Evolutionary conservation across 1,140 invertebrate genomes (phyloP).

Genomic region (Drosophila parvula): DNA sequence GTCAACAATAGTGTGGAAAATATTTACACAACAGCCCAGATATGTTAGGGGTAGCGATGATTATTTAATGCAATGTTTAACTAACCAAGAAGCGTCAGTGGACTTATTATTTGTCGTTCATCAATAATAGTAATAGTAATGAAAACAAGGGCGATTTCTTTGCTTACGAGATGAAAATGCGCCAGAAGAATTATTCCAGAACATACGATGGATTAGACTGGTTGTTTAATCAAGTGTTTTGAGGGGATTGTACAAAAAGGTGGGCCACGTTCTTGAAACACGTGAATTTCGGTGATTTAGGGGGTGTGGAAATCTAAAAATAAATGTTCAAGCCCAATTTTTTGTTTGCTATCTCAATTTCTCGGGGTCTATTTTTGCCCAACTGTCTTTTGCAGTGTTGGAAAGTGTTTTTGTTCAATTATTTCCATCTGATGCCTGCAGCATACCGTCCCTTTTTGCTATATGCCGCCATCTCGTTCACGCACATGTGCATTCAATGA

Average conservation of each 20-base stretch:
- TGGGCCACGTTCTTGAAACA: conserved; percentile 6
- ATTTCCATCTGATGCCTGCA: conserved; percentile 18
- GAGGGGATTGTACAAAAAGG: too few relatives aligned
- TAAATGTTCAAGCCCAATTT: neutral
- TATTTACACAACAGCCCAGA: conserved; percentile 13
- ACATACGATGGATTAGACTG: too few relatives aligned
- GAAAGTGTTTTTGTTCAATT: conserved; percentile 33
- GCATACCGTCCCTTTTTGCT: neutral
- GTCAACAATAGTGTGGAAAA: conserved; percentile 25
- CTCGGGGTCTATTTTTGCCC: neutral
- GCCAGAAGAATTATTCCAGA: neutral
- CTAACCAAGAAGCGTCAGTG: conserved; percentile 10
- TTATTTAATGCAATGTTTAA: conserved; percentile 7
- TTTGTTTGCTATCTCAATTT: neutral
- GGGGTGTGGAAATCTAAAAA: neutral
- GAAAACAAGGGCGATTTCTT: neutral
- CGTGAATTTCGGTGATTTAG: neutral
- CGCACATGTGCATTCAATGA: conserved; percentile 19
- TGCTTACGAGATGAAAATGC: conserved; percentile 4
- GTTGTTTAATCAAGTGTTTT: conserved; percentile 20
- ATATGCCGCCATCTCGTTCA: neutral
- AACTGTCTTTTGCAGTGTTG: conserved; percentile 36
- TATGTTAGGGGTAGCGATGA: neutral
- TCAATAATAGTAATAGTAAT: conserved; percentile 7
- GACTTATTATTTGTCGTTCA: conserved; percentile 18